Evolutionary conservation across 2,888 invertebrate species (phyloP).

Genomic region (Perizoma flavofasciatum): DNA sequence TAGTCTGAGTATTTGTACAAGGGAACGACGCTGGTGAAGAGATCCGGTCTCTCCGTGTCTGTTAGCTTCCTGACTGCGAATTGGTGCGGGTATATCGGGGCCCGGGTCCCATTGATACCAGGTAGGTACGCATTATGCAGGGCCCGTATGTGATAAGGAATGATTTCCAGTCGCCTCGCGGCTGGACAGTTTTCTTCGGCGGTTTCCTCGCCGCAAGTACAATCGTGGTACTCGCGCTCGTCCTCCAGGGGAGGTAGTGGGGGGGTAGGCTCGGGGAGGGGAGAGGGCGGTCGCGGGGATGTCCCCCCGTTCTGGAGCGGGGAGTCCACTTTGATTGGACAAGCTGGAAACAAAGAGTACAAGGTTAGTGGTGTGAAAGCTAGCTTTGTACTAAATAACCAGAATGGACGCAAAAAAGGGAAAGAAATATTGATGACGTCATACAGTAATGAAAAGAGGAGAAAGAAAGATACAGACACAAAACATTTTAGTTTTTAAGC

Average conservation of each 20-base stretch:
- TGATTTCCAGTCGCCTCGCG: constrained; percentile 61
- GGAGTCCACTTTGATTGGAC: constrained; percentile 59
- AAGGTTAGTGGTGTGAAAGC: background rate
- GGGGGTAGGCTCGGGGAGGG: constrained; percentile 25
- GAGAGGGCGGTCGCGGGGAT: constrained; percentile 31
- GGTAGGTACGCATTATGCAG: constrained; percentile 82
- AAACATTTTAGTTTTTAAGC: no score
- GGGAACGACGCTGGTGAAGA: constrained; percentile 73
- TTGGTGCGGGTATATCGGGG: constrained; percentile 64
- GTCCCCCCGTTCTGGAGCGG: constrained; percentile 68
- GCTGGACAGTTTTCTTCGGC: constrained; percentile 64
- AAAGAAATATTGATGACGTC: no score
- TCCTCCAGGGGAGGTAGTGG: constrained; percentile 61
- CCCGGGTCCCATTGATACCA: constrained; percentile 85
- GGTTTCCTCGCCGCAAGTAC: constrained; percentile 59
- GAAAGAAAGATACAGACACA: no score
- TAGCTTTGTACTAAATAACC: no score
- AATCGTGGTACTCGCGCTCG: constrained; percentile 55
- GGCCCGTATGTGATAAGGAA: constrained; percentile 78
- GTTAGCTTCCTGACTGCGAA: constrained; percentile 67
- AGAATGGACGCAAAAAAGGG: no score
- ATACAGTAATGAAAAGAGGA: no score
- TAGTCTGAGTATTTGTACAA: constrained; percentile 78
- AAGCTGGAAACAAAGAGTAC: constrained; percentile 42
- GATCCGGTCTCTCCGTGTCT: constrained; percentile 55